phyloP scores from a whole-genome alignment of 2,797 vertebrate genomes.

The Spizella passerina region DNA sequence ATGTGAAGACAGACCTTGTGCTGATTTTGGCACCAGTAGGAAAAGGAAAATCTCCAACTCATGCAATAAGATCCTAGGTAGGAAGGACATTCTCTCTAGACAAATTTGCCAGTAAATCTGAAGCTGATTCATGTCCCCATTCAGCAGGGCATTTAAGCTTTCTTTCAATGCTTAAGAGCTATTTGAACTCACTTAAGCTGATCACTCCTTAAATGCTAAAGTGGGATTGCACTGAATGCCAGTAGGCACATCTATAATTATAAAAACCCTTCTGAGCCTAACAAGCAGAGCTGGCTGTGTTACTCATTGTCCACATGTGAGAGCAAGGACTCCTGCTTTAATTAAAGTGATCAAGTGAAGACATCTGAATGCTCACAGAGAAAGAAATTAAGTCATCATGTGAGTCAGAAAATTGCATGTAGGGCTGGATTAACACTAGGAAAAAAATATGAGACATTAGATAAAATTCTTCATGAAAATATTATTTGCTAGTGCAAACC shows the following conservation, averaged over 20 bases:
- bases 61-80: background rate
- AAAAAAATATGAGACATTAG: background rate
- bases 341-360: slow-evolving; percentile 17
- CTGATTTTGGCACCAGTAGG: background rate
- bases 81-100: background rate
- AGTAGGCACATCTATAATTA: background rate
- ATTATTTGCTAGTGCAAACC: background rate
- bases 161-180: background rate
- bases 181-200: slow-evolving; percentile 14
- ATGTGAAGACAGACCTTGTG: background rate
- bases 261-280: background rate
- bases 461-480: background rate
- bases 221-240: background rate
- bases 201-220: background rate
- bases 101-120: background rate
- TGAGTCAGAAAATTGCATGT: background rate
- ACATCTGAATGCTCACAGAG: background rate
- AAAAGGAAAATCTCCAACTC: background rate
- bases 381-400: slow-evolving; percentile 11
- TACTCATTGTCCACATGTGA: background rate
- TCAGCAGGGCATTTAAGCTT: background rate
- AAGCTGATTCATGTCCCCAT: background rate
- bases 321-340: background rate
- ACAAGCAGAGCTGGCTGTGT: background rate
- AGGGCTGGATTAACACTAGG: background rate